phyloP scores from a whole-genome alignment of 2,113 vertebrate species.

The Hiodon alosoides region DNA sequence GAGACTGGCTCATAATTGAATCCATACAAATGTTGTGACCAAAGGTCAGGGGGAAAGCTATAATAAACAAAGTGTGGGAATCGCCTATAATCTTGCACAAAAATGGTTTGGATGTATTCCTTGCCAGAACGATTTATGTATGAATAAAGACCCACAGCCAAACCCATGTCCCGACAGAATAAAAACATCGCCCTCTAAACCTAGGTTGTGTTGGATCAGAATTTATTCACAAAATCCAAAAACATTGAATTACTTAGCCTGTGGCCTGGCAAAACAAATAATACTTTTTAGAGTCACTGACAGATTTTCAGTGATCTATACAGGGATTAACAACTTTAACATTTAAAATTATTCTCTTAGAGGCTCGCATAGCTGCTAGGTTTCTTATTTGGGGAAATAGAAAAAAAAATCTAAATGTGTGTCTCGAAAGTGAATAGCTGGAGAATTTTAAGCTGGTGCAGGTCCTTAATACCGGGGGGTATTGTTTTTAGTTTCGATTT shows the following conservation, averaged over 20 bases:
- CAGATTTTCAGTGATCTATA: not conserved
- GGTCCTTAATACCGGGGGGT: too few species aligned
- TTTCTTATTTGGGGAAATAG: too few species aligned
- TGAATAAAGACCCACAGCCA: slow-evolving; percentile 18
- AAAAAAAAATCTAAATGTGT: too few species aligned
- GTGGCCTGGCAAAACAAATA: slow-evolving; percentile 16
- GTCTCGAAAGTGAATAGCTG: too few species aligned
- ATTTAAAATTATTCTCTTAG: not conserved
- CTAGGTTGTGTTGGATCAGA: slow-evolving; percentile 13
- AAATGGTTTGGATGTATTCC: slow-evolving; percentile 6
- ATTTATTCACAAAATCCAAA: slow-evolving; percentile 19
- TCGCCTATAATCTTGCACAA: slow-evolving; percentile 10
- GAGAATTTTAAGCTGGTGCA: too few species aligned
- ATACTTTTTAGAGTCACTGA: slow-evolving; percentile 7
- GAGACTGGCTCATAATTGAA: slow-evolving; percentile 6
- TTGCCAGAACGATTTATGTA: slow-evolving; percentile 16
- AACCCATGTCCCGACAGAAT: slow-evolving; percentile 16
- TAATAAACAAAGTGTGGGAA: slow-evolving; percentile 18
- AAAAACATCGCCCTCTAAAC: slow-evolving; percentile 14
- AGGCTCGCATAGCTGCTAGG: not conserved
- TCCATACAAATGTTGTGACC: slow-evolving; percentile 7
- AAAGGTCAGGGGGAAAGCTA: slow-evolving; percentile 20
- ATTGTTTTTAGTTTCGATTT: too few species aligned
- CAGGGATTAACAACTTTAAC: not conserved
- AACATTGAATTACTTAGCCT: not conserved